A percentile compares a stretch with the other conserved stretches of the same genome.
Conservation (phyloP, 2,888 invertebrate genomes). For the Drosophila anomalata region DNA sequence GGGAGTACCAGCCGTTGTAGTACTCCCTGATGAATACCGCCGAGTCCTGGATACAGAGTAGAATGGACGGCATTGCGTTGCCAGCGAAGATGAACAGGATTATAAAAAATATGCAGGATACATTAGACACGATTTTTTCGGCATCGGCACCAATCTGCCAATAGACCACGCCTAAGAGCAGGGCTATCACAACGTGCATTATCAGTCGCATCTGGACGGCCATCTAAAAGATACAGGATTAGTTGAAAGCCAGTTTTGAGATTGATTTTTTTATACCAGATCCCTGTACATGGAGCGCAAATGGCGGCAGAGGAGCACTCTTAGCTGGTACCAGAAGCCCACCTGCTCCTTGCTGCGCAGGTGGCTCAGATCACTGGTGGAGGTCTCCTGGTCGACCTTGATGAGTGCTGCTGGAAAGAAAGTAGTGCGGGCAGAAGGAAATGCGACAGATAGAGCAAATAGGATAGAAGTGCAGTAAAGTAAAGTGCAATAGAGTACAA, state of each 20-base stretch:
- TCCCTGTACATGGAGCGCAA: constrained; percentile 81
- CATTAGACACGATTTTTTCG: constrained; percentile 91
- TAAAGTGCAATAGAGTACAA: not conserved
- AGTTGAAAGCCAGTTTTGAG: not conserved
- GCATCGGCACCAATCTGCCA: constrained; percentile 93
- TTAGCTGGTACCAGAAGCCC: constrained; percentile 83
- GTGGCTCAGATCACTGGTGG: not conserved
- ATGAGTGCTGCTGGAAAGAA: constrained; percentile 68
- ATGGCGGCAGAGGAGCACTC: constrained; percentile 85
- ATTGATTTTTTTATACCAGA: constrained; percentile 79
- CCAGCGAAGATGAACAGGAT: constrained; percentile 97
- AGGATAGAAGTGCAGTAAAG: constrained; percentile 12
- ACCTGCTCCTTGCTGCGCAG: constrained; percentile 74
- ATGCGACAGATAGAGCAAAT: constrained; percentile 57
- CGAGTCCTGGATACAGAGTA: constrained; percentile 93
- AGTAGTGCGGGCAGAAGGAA: constrained; percentile 39
- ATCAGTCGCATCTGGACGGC: constrained; percentile 87
- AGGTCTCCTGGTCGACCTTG: constrained; percentile 13
- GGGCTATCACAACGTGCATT: constrained; percentile 91
- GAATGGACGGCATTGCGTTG: constrained; percentile 94
- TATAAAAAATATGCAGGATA: constrained; percentile 94
- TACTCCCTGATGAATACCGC: constrained; percentile 91
- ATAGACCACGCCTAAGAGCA: constrained; percentile 92
- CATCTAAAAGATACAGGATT: constrained; percentile 63
- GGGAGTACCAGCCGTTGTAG: constrained; percentile 94